phyloP scores from a whole-genome alignment of 2,888 invertebrate genomes.

The Elysia crispata region DNA sequence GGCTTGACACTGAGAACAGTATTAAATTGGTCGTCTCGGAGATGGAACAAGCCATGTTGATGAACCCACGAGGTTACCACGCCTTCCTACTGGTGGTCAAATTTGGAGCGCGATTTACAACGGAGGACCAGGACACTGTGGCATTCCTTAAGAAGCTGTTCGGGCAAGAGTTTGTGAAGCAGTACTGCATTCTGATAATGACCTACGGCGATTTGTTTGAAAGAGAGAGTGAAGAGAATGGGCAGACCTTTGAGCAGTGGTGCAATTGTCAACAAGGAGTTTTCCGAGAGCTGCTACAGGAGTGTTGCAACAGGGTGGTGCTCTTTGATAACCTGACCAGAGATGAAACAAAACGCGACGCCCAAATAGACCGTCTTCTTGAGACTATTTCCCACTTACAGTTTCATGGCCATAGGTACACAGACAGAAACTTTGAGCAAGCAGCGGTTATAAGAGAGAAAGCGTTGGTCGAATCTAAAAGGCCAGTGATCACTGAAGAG shows the following conservation, averaged over 20 bases:
- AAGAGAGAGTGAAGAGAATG: neutral
- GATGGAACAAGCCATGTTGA: neutral
- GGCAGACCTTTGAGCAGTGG: slow-evolving; percentile 3
- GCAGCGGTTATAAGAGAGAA: neutral
- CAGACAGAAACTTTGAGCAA: neutral
- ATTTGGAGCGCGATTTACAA: neutral
- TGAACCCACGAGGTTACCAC: slow-evolving; percentile 1
- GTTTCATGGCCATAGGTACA: neutral
- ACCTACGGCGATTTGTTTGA: neutral
- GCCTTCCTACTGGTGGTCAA: slow-evolving; percentile 3
- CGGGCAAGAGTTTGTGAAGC: neutral
- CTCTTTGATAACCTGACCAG: neutral
- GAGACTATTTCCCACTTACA: neutral
- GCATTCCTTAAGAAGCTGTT: slow-evolving; percentile 2
- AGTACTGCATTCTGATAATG: neutral
- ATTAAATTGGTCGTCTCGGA: neutral
- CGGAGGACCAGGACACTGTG: neutral
- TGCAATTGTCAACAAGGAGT: neutral
- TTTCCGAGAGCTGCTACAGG: neutral
- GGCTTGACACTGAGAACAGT: neutral
- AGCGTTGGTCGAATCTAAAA: neutral
- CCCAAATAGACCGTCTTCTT: neutral
- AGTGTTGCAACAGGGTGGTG: neutral
- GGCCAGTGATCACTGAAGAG: neutral
- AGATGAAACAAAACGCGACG: neutral